A percentile compares a stretch with the other conserved stretches of the same genome.
phyloP scores from a whole-genome alignment of 2,888 invertebrate genomes.

The Idaea straminata region DNA sequence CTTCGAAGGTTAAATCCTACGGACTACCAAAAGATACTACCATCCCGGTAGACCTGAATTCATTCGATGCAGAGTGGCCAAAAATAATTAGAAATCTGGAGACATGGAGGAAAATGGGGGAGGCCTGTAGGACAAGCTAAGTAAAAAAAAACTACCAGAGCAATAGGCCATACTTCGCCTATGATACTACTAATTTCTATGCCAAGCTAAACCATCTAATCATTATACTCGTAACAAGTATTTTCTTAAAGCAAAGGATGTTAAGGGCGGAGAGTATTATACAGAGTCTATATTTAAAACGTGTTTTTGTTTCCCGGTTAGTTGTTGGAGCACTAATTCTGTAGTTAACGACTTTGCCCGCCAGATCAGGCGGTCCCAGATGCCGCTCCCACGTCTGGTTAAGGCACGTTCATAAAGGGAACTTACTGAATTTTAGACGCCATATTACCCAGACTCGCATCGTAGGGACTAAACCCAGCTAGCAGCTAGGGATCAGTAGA shows the following conservation, averaged over 20 bases:
- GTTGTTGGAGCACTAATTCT: constrained; percentile 66
- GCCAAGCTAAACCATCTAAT: neutral
- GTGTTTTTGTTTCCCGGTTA: constrained; percentile 64
- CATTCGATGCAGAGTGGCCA: too few species aligned
- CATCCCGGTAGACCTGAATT: too few species aligned
- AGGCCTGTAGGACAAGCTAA: neutral
- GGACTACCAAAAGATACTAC: too few species aligned
- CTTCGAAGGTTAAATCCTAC: too few species aligned
- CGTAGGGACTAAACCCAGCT: too few species aligned
- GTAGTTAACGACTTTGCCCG: constrained; percentile 67
- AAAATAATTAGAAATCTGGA: too few species aligned
- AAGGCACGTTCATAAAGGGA: constrained; percentile 45
- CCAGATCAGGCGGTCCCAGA: constrained; percentile 63
- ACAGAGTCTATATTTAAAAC: constrained; percentile 58
- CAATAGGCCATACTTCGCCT: too few species aligned
- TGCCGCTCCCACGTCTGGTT: constrained; percentile 67
- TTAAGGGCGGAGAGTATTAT: constrained; percentile 31
- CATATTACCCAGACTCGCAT: too few species aligned
- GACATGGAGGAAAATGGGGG: too few species aligned
- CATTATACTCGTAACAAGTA: neutral
- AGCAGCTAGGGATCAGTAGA: too few species aligned
- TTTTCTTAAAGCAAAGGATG: constrained; percentile 14
- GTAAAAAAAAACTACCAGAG: neutral
- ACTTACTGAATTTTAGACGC: constrained; percentile 19
- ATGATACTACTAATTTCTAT: neutral